phyloP scores from a whole-genome alignment of 64 coral and sea anemone species.

The Stichodactyla mertensii region DNA sequence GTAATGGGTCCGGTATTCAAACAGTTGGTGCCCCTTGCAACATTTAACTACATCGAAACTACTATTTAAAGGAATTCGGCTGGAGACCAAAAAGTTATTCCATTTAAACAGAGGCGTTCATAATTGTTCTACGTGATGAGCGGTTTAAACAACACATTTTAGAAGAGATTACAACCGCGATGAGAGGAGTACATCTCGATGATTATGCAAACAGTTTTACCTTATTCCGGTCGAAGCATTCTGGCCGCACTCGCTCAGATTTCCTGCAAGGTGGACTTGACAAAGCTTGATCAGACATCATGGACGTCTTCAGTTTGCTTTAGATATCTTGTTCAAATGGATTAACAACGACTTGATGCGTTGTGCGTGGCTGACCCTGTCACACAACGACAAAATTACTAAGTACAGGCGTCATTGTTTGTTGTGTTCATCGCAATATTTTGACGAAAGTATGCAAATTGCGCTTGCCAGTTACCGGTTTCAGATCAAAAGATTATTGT shows the following conservation, averaged over 20 bases:
- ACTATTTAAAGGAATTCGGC: no score
- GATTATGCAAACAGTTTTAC: background rate
- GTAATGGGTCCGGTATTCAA: no score
- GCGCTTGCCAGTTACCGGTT: no score
- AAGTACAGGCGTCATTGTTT: background rate
- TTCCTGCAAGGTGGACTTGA: background rate
- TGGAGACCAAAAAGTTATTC: no score
- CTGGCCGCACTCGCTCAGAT: background rate
- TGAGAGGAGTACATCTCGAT: background rate
- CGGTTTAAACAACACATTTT: no score
- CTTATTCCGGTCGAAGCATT: background rate
- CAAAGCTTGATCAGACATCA: background rate
- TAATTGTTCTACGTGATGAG: no score
- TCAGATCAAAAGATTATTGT: no score
- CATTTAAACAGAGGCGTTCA: no score
- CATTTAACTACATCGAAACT: no score
- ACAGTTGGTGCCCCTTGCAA: no score
- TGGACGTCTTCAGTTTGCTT: background rate
- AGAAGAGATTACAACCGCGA: no score
- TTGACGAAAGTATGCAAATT: background rate
- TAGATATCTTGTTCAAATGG: background rate
- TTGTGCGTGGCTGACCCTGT: background rate
- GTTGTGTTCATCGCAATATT: background rate
- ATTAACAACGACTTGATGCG: background rate
- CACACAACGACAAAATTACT: background rate